Evolutionary conservation across 2,888 invertebrate species (phyloP).

Genomic region (Andrena fulva): DNA sequence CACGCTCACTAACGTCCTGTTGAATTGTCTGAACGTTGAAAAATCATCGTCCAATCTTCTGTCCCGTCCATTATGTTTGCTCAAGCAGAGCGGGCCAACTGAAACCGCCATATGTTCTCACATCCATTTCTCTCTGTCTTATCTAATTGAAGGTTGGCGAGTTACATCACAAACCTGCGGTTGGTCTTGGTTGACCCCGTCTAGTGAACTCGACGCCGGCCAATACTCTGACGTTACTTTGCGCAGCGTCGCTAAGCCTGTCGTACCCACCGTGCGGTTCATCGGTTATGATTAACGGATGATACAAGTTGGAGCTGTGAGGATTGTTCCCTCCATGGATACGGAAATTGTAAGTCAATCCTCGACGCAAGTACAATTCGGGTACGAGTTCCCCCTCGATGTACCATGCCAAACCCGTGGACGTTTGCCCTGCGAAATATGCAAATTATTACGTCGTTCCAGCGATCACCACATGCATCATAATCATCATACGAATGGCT

Average conservation of each 20-base stretch:
- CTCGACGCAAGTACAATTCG: constrained; percentile 94
- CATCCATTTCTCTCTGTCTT: neutral
- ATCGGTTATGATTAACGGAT: constrained; percentile 95
- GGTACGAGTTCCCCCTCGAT: constrained; percentile 96
- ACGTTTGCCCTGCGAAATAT: constrained; percentile 86
- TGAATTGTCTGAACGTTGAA: constrained; percentile 93
- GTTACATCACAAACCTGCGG: constrained; percentile 86
- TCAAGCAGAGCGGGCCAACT: constrained; percentile 93
- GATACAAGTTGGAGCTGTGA: constrained; percentile 93
- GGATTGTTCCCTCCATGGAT: constrained; percentile 95
- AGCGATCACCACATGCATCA: neutral
- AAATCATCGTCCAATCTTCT: constrained; percentile 92
- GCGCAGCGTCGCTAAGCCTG: constrained; percentile 89
- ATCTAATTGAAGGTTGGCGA: neutral
- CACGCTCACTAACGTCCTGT: constrained; percentile 89
- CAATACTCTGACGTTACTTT: constrained; percentile 90
- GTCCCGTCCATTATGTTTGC: constrained; percentile 89
- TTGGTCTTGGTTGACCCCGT: constrained; percentile 92
- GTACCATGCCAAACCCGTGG: constrained; percentile 94
- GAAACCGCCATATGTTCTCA: constrained; percentile 66
- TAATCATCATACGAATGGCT: neutral
- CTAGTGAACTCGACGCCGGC: constrained; percentile 94
- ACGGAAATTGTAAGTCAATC: constrained; percentile 93
- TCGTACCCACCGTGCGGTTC: constrained; percentile 94
- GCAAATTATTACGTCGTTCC: neutral